Percentiles rank a stretch among this genome's conserved stretches.
Evolutionary conservation across 2,113 vertebrate genomes (phyloP).

Genomic region (Gymnorhina tibicen): DNA sequence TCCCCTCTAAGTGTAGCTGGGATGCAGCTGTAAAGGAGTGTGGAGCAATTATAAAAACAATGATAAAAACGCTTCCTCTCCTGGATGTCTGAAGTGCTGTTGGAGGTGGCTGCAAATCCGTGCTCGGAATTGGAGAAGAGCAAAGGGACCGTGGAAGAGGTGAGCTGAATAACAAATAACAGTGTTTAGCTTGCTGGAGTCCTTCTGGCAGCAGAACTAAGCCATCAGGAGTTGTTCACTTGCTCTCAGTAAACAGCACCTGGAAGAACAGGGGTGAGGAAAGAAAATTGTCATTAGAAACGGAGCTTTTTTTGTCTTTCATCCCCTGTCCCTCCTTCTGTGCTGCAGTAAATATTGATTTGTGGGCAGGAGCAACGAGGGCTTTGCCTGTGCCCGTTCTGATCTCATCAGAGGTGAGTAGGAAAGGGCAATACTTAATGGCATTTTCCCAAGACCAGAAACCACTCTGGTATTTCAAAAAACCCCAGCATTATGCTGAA

Average conservation of each 20-base stretch:
- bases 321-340: neutral
- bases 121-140: neutral
- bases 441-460: neutral
- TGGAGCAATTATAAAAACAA: neutral
- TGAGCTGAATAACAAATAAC: neutral
- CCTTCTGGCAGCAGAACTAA: neutral
- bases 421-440: neutral
- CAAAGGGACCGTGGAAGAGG: neutral
- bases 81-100: neutral
- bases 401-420: neutral
- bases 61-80: neutral
- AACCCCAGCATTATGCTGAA: neutral
- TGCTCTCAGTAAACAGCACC: neutral
- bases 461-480: neutral
- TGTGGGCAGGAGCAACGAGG: neutral
- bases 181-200: neutral
- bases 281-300: neutral
- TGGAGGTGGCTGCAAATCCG: neutral
- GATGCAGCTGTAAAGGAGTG: neutral
- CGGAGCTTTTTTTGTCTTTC: fast-evolving
- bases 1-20: neutral
- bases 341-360: neutral
- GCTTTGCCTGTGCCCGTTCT: neutral
- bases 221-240: neutral
- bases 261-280: neutral